Evolutionary conservation across 2,888 invertebrate genomes (phyloP).

Genomic region (Amiota mariae): DNA sequence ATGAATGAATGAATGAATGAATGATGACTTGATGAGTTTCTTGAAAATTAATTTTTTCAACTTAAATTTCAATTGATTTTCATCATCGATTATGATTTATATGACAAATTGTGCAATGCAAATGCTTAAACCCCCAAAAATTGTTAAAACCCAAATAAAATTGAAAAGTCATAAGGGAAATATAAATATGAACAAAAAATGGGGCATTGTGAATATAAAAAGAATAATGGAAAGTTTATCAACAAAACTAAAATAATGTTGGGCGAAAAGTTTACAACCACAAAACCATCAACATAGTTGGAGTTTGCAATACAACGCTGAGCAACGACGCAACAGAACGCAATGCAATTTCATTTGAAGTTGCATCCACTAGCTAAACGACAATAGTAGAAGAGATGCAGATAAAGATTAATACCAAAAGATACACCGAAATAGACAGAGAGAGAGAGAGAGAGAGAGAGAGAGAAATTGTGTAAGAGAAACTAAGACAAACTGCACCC

Average conservation of each 20-base stretch:
- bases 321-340: background rate
- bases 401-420: background rate
- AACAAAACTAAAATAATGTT: constrained; percentile 65
- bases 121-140: no score
- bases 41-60: no score
- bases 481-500: background rate
- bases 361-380: background rate
- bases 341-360: constrained; percentile 7
- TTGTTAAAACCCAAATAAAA: no score
- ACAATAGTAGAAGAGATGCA: background rate
- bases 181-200: no score
- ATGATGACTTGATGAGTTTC: no score
- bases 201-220: no score
- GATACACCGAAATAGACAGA: background rate
- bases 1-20: no score
- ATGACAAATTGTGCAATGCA: no score
- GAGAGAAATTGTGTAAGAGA: background rate
- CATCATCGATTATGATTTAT: no score
- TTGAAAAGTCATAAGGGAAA: no score
- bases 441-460: background rate
- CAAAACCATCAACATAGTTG: constrained; percentile 33
- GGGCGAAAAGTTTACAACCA: constrained; percentile 63
- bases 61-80: no score
- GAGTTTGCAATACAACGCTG: no score
- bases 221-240: constrained; percentile 55